A percentile compares a stretch with the other conserved stretches of the same genome.
Conservation (phyloP, 2,888 invertebrate species). For the Zootermopsis nevadensis region DNA sequence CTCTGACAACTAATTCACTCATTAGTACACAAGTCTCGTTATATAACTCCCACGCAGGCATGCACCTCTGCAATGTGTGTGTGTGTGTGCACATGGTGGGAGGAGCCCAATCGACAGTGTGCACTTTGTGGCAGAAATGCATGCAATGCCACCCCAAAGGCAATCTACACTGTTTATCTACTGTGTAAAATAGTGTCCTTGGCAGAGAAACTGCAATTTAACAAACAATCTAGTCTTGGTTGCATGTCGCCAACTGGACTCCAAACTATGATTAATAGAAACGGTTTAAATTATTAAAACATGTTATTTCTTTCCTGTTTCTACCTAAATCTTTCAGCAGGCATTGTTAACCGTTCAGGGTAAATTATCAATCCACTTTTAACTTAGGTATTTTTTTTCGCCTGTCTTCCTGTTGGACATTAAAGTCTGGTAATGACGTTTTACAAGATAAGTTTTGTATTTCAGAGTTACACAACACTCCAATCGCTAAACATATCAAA, state of each 20-base stretch:
- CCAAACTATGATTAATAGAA: background rate
- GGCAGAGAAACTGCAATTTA: background rate
- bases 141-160: background rate
- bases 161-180: background rate
- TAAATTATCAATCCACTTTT: too few relatives aligned
- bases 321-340: too few relatives aligned
- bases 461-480: too few relatives aligned
- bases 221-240: background rate
- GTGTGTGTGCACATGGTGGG: background rate
- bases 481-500: too few relatives aligned
- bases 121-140: background rate
- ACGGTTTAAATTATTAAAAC: background rate
- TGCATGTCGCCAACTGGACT: background rate
- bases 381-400: too few relatives aligned
- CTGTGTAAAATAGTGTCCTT: background rate
- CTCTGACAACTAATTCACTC: background rate
- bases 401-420: too few relatives aligned
- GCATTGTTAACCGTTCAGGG: too few relatives aligned
- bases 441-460: too few relatives aligned
- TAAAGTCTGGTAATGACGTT: too few relatives aligned
- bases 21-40: background rate
- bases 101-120: background rate
- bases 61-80: background rate
- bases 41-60: background rate
- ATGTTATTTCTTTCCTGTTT: background rate